A percentile compares a stretch with the other conserved stretches of the same genome.
Evolutionary conservation across 2,113 vertebrate genomes (phyloP).

Genomic region (Piaya cayana): DNA sequence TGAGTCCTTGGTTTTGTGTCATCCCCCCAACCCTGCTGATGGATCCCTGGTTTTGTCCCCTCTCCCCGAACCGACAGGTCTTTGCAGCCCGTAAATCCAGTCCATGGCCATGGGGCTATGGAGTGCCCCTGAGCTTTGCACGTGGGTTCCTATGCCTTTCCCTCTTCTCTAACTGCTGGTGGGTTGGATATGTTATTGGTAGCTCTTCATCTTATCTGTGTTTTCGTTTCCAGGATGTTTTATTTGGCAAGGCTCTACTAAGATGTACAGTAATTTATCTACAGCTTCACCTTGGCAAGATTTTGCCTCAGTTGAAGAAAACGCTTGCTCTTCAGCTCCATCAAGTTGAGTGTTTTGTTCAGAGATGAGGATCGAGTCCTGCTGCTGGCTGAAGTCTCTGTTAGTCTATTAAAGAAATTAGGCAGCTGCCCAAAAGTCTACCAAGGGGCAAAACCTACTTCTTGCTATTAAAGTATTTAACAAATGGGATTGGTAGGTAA

Average conservation of each 20-base stretch:
- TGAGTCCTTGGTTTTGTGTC: too few relatives aligned
- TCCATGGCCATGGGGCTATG: not conserved
- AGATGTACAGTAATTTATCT: not conserved
- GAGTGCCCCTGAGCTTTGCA: not conserved
- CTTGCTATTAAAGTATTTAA: conserved; percentile 11
- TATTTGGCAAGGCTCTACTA: not conserved
- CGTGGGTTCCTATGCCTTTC: not conserved
- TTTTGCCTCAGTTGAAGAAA: not conserved
- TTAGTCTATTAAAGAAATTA: not conserved
- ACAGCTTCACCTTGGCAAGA: not conserved
- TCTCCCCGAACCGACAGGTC: too few relatives aligned
- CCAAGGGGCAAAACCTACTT: not conserved
- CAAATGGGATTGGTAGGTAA: not conserved
- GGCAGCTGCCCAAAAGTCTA: conserved; percentile 16
- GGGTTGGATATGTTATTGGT: not conserved
- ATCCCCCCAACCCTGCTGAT: too few relatives aligned
- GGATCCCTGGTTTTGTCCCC: not conserved
- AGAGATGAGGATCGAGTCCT: not conserved
- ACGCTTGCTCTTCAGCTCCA: not conserved
- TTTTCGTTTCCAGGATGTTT: not conserved
- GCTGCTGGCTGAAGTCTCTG: not conserved
- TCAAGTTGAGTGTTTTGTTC: not conserved
- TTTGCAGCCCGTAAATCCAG: not conserved
- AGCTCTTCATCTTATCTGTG: not conserved
- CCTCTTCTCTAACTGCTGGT: not conserved